Evolutionary conservation across 64 coral and sea anemone species (phyloP).

Genomic region (Hydrozoanthus tunicans): DNA sequence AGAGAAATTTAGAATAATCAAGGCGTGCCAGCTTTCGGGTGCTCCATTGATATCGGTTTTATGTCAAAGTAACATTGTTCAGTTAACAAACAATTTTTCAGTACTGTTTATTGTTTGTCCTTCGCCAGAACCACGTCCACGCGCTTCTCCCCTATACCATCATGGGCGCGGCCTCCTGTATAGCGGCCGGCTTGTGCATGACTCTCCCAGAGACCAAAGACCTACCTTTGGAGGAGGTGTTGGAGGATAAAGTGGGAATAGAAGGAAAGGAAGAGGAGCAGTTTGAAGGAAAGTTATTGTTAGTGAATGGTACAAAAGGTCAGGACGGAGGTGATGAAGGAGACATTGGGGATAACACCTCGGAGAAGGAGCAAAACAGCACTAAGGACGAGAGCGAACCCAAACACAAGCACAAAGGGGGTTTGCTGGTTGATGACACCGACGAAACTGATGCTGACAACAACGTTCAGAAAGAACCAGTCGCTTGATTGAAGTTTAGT

Average conservation of each 20-base stretch:
- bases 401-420: too few species aligned
- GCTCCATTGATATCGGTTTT: background rate
- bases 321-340: too few species aligned
- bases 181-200: slow-evolving; percentile 15
- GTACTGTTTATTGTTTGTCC: background rate
- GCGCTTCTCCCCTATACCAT: background rate
- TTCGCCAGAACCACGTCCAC: slow-evolving; percentile 13
- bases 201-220: slow-evolving; percentile 6
- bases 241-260: background rate
- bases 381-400: too few species aligned
- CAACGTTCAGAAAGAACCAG: too few species aligned
- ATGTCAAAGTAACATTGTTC: background rate
- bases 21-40: too few species aligned
- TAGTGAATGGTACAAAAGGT: too few species aligned
- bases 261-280: background rate
- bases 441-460: too few species aligned
- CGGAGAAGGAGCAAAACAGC: too few species aligned
- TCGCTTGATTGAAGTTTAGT: too few species aligned
- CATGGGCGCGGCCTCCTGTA: background rate
- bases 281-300: background rate
- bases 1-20: too few species aligned
- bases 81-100: background rate
- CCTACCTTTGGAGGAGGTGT: slow-evolving; percentile 5
- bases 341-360: too few species aligned
- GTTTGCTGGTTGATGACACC: too few species aligned